Percentiles rank a stretch among this genome's conserved stretches.
Evolutionary conservation across 2,113 vertebrate genomes (phyloP).

Genomic region (Hippolais icterina): DNA sequence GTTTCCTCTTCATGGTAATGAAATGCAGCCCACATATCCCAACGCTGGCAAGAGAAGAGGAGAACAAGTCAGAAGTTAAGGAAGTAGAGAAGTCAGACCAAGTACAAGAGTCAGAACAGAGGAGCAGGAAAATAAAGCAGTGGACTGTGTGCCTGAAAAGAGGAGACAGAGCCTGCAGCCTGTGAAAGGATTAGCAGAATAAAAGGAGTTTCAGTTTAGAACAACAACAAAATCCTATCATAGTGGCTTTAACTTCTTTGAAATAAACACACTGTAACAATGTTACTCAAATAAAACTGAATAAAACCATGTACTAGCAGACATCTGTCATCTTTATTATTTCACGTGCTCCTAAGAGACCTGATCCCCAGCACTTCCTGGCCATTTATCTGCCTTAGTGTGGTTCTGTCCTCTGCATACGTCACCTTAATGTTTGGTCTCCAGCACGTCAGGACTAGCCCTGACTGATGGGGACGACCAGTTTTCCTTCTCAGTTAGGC

Average conservation of each 20-base stretch:
- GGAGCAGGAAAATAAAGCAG: conserved; percentile 53
- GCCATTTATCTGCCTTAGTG: neutral
- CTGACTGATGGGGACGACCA: neutral
- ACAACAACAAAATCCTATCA: conserved; percentile 25
- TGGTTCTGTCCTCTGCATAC: neutral
- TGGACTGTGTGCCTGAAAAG: conserved; percentile 48
- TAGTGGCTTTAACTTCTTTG: conserved; percentile 19
- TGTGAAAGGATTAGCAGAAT: conserved; percentile 52
- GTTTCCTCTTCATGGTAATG: conserved; percentile 27
- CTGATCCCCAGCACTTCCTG: neutral
- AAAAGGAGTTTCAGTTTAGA: conserved; percentile 44
- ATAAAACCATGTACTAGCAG: neutral
- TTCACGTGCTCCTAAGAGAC: neutral
- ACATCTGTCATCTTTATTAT: neutral
- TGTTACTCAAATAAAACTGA: neutral
- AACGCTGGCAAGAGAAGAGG: conserved; percentile 50
- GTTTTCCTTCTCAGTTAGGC: neutral
- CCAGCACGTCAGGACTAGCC: neutral
- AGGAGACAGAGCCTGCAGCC: conserved; percentile 48
- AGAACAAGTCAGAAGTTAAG: conserved; percentile 66
- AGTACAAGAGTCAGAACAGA: conserved; percentile 63
- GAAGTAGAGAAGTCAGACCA: conserved; percentile 57
- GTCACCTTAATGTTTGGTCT: neutral
- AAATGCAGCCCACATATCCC: conserved; percentile 62
- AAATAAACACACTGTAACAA: neutral